A percentile compares a stretch with the other conserved stretches of the same genome.
Conservation (phyloP, 2,797 vertebrate genomes). For the Pogonophryne albipinna region DNA sequence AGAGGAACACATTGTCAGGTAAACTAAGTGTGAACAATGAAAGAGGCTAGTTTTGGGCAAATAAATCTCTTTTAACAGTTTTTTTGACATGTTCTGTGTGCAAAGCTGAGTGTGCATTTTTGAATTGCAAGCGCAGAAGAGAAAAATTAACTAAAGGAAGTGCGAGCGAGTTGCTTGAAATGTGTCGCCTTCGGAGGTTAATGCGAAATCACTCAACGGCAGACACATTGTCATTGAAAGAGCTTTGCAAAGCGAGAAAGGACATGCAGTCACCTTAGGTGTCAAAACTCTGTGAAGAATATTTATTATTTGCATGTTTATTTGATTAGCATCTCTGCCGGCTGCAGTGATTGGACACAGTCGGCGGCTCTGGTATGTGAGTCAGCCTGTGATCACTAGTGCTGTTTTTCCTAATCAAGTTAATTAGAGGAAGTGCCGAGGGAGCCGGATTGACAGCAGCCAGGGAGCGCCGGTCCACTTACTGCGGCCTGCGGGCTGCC, state of each 20-base stretch:
- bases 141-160: conserved; percentile 27
- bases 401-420: conserved; percentile 82
- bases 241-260: conserved; percentile 60
- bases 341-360: conserved; percentile 72
- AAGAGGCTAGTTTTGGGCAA: conserved; percentile 32
- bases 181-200: conserved; percentile 72
- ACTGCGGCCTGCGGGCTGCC: conserved; percentile 68
- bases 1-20: conserved; percentile 25
- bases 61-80: too few relatives aligned
- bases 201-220: conserved; percentile 69
- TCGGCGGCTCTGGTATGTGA: conserved; percentile 55
- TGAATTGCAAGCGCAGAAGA: conserved; percentile 28
- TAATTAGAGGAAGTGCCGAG: conserved; percentile 77
- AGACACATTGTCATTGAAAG: conserved; percentile 76
- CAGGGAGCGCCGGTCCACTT: conserved; percentile 70
- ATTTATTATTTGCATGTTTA: conserved; percentile 83
- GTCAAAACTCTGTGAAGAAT: conserved; percentile 72
- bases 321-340: conserved; percentile 77
- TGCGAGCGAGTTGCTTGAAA: conserved; percentile 57
- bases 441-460: conserved; percentile 71
- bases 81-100: conserved; percentile 50
- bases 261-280: conserved; percentile 71
- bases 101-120: conserved; percentile 22
- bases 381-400: conserved; percentile 59
- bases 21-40: conserved; percentile 41